These are phyloP conservation scores for Platerodrilus igneus DNA, from an alignment of 2,888 invertebrate genomes.

Conservation along the genomic window DNA sequence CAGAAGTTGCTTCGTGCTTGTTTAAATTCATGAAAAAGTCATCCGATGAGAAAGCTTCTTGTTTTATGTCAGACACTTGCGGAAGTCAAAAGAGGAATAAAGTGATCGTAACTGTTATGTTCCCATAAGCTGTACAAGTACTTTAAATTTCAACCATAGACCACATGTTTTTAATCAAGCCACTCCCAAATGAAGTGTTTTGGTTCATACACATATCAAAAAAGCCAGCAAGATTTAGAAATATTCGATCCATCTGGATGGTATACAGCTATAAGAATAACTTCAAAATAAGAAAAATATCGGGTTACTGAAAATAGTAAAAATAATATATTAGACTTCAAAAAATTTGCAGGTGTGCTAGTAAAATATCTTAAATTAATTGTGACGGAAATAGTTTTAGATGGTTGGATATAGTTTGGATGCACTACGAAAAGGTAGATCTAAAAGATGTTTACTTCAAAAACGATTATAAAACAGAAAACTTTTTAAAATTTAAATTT, in stretches of 20 bases:
- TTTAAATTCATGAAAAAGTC: too few relatives aligned
- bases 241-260: background rate
- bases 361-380: background rate
- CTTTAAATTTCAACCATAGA: background rate
- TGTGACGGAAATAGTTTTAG: background rate
- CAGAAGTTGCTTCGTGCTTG: too few relatives aligned
- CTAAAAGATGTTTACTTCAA: conserved; percentile 1
- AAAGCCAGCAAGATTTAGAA: background rate
- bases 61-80: too few relatives aligned
- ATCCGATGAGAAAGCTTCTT: too few relatives aligned
- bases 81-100: too few relatives aligned
- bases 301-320: background rate
- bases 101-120: too few relatives aligned
- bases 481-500: conserved; percentile 1
- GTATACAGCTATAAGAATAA: conserved; percentile 2
- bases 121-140: background rate
- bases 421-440: conserved; percentile 1
- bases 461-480: background rate
- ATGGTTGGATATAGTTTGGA: conserved; percentile 1
- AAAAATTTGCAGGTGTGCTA: background rate
- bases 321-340: conserved; percentile 1
- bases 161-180: background rate
- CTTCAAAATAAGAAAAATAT: background rate
- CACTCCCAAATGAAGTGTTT: conserved; percentile 2
- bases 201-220: background rate